Evolutionary conservation across 2,113 vertebrate species (phyloP).

Genomic region (Elanus axillaris): DNA sequence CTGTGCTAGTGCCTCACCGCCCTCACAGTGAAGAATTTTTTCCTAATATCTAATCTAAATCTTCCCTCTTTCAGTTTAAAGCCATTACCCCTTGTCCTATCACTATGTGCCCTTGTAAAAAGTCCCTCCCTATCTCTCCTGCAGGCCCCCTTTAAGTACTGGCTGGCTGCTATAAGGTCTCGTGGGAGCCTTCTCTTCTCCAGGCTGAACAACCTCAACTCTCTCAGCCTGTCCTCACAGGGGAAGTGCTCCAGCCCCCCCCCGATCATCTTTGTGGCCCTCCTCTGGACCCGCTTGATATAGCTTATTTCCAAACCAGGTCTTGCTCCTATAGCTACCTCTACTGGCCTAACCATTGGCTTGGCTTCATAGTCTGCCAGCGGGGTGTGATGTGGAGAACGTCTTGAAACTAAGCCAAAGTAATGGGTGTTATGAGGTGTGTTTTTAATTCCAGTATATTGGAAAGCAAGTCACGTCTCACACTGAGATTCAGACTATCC

Average conservation of each 20-base stretch:
- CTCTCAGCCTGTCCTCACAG: background rate
- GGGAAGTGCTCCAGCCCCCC: background rate
- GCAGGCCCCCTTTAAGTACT: background rate
- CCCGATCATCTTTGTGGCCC: accelerated
- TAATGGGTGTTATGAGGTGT: background rate
- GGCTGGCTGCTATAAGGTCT: background rate
- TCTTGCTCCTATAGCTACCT: background rate
- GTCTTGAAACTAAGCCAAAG: background rate
- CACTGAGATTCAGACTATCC: background rate
- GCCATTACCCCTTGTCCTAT: accelerated
- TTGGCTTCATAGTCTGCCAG: background rate
- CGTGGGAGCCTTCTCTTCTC: background rate
- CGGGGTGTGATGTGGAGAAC: background rate
- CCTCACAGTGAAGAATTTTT: background rate
- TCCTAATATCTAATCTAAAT: background rate
- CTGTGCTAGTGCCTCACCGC: accelerated
- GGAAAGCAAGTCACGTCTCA: background rate
- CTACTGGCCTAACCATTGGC: background rate
- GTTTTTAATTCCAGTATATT: background rate
- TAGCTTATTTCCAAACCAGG: background rate
- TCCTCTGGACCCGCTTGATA: accelerated
- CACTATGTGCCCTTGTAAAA: accelerated
- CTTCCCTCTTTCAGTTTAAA: background rate
- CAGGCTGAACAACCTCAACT: background rate
- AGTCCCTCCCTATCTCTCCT: background rate